A percentile compares a stretch with the other conserved stretches of the same genome.
Conservation (phyloP, 2,113 vertebrate genomes). For the Anoplopoma fimbria region DNA sequence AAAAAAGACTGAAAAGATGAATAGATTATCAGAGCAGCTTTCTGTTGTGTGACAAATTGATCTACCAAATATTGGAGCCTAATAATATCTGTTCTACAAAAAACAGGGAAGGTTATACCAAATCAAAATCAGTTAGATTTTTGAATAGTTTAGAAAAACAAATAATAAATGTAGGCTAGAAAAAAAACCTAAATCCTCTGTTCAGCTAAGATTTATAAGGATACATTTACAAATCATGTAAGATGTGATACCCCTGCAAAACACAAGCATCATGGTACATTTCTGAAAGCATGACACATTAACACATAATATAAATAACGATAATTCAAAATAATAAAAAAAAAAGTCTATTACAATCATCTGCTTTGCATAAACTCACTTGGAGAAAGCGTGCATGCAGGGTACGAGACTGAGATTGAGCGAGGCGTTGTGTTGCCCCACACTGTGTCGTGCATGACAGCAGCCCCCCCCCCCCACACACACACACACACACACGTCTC, state of each 20-base stretch:
- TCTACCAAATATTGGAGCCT: background rate
- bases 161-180: background rate
- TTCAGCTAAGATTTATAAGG: slow-evolving; percentile 1
- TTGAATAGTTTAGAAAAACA: background rate
- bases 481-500: slow-evolving; percentile 20
- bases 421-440: slow-evolving; percentile 30
- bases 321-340: background rate
- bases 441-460: slow-evolving; percentile 51
- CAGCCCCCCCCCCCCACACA: background rate
- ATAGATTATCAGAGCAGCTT: background rate
- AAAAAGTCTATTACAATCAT: background rate
- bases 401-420: slow-evolving; percentile 28
- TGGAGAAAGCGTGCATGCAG: slow-evolving; percentile 24
- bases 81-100: background rate
- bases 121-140: background rate
- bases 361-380: slow-evolving; percentile 24
- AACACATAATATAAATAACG: slow-evolving; percentile 24
- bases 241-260: slow-evolving; percentile 1
- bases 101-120: background rate
- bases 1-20: background rate
- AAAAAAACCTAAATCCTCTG: background rate
- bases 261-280: slow-evolving; percentile 20
- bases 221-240: background rate
- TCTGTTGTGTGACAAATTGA: background rate
- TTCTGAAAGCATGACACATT: background rate